A percentile compares a stretch with the other conserved stretches of the same genome.
phyloP scores from a whole-genome alignment of 2,888 invertebrate species.

The Biston stratarius region DNA sequence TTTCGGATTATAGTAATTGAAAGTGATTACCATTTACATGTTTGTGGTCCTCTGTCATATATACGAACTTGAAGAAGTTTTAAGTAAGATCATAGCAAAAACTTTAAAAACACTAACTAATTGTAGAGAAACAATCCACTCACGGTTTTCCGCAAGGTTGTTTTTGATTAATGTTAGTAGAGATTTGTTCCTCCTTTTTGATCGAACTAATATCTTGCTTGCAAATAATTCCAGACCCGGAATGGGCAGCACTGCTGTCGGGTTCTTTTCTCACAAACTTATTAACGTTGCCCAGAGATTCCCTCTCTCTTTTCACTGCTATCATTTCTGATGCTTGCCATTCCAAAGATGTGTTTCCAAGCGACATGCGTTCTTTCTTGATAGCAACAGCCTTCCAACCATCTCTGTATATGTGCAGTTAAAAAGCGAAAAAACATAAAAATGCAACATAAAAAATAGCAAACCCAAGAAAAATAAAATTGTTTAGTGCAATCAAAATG shows the following conservation, averaged over 20 bases:
- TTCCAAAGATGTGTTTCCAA: slow-evolving; percentile 10
- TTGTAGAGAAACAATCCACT: slow-evolving; percentile 34
- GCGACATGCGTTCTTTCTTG: slow-evolving; percentile 24
- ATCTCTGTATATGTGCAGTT: slow-evolving; percentile 39
- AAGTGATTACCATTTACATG: too few relatives aligned
- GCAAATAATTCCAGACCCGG: too few relatives aligned
- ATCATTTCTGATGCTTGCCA: slow-evolving; percentile 1
- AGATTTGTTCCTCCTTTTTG: neutral
- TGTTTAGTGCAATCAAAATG: neutral
- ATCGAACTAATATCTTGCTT: neutral
- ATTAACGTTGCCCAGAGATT: neutral
- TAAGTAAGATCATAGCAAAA: too few relatives aligned
- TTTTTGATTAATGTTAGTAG: slow-evolving; percentile 1
- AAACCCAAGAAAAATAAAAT: neutral
- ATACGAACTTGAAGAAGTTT: too few relatives aligned
- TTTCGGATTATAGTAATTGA: too few relatives aligned
- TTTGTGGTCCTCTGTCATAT: too few relatives aligned
- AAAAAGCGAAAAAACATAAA: slow-evolving; percentile 37
- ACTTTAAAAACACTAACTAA: neutral
- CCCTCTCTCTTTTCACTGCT: slow-evolving; percentile 12
- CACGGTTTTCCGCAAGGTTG: slow-evolving; percentile 32
- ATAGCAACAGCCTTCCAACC: slow-evolving; percentile 39
- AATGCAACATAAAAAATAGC: slow-evolving; percentile 15
- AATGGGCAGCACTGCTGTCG: neutral
- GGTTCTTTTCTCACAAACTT: neutral